Conservation (phyloP, 2,888 invertebrate genomes). For the Epistrophe grossulariae region DNA sequence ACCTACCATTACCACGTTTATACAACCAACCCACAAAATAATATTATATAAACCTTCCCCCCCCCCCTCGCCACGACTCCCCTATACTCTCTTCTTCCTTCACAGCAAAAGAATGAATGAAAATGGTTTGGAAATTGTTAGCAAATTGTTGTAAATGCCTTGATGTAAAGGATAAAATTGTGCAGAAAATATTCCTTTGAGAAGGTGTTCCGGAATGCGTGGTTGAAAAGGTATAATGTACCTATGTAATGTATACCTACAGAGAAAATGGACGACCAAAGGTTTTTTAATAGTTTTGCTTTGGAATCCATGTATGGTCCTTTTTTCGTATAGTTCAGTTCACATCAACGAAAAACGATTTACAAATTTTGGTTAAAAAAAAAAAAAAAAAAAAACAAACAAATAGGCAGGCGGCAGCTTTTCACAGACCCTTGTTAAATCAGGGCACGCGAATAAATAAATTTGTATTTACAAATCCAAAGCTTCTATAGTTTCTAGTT, state of each 20-base stretch:
- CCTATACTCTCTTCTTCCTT: not conserved
- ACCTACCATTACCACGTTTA: not conserved
- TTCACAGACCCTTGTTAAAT: too few relatives aligned
- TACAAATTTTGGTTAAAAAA: not conserved
- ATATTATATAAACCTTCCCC: not conserved
- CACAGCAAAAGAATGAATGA: constrained; percentile 10
- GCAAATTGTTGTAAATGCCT: constrained; percentile 51
- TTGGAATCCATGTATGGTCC: not conserved
- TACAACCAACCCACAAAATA: not conserved
- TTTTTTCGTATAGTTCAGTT: not conserved
- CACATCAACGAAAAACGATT: not conserved
- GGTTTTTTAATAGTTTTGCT: not conserved
- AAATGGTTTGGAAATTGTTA: constrained; percentile 23
- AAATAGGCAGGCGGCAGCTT: too few relatives aligned
- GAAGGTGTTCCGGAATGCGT: constrained; percentile 43
- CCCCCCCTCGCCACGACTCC: too few relatives aligned
- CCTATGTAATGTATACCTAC: too few relatives aligned
- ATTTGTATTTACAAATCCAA: too few relatives aligned
- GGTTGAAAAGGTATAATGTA: not conserved
- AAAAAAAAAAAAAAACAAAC: too few relatives aligned
- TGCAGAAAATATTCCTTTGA: constrained; percentile 47
- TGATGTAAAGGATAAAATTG: constrained; percentile 55
- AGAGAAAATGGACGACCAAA: not conserved
- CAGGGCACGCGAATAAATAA: too few relatives aligned
- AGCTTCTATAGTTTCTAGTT: too few relatives aligned